These are phyloP conservation scores for Lamproptera curius DNA, from an alignment of 2,888 invertebrate genomes.

Conservation along the genomic window DNA sequence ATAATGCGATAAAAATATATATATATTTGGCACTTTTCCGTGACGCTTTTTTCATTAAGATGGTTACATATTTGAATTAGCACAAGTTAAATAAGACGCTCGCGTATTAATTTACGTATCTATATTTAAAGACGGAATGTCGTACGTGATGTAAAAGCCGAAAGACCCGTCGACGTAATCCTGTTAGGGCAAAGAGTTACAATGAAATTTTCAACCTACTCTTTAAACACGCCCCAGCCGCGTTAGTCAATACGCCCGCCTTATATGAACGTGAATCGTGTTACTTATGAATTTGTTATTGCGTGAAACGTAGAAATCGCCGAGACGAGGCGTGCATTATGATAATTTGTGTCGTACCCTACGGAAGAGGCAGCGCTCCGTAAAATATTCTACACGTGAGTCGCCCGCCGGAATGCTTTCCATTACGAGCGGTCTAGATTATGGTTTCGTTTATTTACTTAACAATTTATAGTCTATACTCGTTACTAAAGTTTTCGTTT, in stretches of 20 bases:
- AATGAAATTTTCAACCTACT: constrained; percentile 14
- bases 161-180: constrained; percentile 9
- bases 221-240: constrained; percentile 15
- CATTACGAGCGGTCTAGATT: constrained; percentile 24
- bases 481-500: too few relatives aligned
- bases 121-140: not conserved
- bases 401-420: constrained; percentile 26
- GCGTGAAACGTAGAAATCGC: constrained; percentile 32
- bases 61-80: too few relatives aligned
- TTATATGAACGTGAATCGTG: constrained; percentile 33
- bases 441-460: constrained; percentile 10
- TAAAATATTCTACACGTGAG: constrained; percentile 31
- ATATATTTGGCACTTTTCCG: too few relatives aligned
- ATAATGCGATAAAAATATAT: too few relatives aligned
- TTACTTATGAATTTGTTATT: constrained; percentile 32
- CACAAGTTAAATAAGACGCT: too few relatives aligned
- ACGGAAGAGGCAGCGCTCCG: constrained; percentile 29
- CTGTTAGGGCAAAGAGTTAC: constrained; percentile 9
- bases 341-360: constrained; percentile 37
- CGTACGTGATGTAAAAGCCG: constrained; percentile 1
- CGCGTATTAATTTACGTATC: not conserved
- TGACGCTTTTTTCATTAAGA: too few relatives aligned
- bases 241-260: constrained; percentile 31
- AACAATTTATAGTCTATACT: too few relatives aligned
- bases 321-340: constrained; percentile 44